These are phyloP conservation scores for Xiphophorus maculatus DNA, from an alignment of 2,113 vertebrate species.

Conservation along the genomic window DNA sequence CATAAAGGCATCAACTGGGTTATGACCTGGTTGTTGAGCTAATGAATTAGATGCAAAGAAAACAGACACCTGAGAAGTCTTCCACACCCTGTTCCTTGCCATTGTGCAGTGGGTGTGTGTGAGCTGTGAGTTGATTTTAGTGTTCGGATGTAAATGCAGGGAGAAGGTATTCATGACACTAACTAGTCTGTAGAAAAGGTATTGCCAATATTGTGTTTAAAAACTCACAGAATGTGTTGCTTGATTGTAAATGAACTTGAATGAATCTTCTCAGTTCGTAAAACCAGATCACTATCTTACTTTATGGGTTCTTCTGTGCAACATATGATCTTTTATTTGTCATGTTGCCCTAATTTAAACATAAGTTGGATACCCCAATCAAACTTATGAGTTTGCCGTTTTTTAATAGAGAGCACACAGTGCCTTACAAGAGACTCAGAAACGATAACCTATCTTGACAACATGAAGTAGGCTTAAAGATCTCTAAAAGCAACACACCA, in stretches of 20 bases:
- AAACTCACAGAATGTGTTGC: no score
- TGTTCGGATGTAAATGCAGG: not conserved
- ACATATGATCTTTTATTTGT: no score
- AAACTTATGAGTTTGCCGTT: not conserved
- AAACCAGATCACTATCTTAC: not conserved
- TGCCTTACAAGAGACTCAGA: not conserved
- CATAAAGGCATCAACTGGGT: constrained; percentile 55
- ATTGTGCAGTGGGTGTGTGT: constrained; percentile 36
- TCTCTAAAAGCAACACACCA: not conserved
- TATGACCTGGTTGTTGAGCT: constrained; percentile 51
- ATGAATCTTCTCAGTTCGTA: not conserved
- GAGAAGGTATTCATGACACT: no score
- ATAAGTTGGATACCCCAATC: no score
- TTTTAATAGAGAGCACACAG: not conserved
- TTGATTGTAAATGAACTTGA: not conserved
- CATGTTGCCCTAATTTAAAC: no score
- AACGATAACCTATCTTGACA: not conserved
- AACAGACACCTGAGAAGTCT: constrained; percentile 54
- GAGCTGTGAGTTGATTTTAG: not conserved
- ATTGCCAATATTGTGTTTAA: not conserved
- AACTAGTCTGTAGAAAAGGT: no score
- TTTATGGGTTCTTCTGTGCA: no score
- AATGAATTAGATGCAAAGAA: constrained; percentile 16
- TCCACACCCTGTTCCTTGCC: constrained; percentile 27
- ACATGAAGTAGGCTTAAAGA: not conserved